Base-by-base conservation (phyloP, 2,888 invertebrate genomes). In the Epistrophe eligans region DNA sequence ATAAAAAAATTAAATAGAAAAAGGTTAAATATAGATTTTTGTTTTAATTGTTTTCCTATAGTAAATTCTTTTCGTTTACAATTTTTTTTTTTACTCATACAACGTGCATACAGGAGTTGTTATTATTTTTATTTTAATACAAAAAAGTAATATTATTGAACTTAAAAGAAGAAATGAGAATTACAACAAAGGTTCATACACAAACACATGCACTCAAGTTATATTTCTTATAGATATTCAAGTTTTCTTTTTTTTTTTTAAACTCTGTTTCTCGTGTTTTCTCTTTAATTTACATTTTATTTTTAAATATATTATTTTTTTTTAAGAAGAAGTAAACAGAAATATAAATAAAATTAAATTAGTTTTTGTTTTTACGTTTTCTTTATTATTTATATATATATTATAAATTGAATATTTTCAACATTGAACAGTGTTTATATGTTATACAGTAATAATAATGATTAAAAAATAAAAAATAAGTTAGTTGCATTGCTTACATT, bases 401-500 rank as follows among this genome's bases (percentile, higher is more conserved):
- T 88, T 81, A 62, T 62, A n/a, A 77, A 70, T 84, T 87, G 73
- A 58, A 71, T 87, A 87, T 82, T 87, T 74, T 74, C 71, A 82
- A 87, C 82, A 82, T 87, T 87, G 77, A 89, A 84, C 81, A 84
- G 73, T 89, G 72, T 84, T 74, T 76, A 84, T 84, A 82, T 48
- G 76, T 82, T 70, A 79, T 77, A 67, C 73, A 79, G 64, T 73
- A 64, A 62, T 74, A 66, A 64, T 72, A 79, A 72, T 79, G 28
- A 74, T 77, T 74, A 81, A 74, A 71, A 88, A 80, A 84, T 84
- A 84, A 81, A 80, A 84, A 84, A 88, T 84, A 88, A 84, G 84
- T 84, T 84, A 88, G 84, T 85, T 84, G 81, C 84, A 88, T 84
- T 84, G 84, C 81, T 84, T 88, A 84, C 66, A 84, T 81, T 71